Evolutionary conservation across 2,113 vertebrate genomes (phyloP), one percentile per base, ranked within the genome.

Genomic region (Hucho hucho): DNA sequence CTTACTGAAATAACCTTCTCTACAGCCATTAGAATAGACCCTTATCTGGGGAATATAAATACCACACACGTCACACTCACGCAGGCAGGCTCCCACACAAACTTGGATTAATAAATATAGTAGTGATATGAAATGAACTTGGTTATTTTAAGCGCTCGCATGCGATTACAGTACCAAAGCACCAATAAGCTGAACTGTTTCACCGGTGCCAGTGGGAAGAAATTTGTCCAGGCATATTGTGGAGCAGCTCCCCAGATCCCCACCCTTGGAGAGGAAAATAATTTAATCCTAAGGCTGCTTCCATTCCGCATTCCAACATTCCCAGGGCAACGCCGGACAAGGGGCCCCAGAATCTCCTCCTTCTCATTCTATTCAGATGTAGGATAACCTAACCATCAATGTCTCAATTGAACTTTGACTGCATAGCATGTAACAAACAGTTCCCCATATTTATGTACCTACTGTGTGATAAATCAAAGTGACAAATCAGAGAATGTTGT

Each of bases 281-380:
- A 81, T 65, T 73, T 87, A 88, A 90, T 89, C 87, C 77, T 75
- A 78, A 84, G 37, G 37, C 37, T 43, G 9, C 37, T 43, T 53
- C 79, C 78, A 81, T 83, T 89, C 83, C 84, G 78, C 88, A 92
- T 91, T 91, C 89, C 87, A 87, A 71, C 79, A 77, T 85, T 84
- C 87, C 83, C 85, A 69, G 58, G 84, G 87, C 78, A 90, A 88
- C 86, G 85, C 69, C 65, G 81, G 71, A 85, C 80, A 81, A 81
- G 84, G 83, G 85, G 83, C 83, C 89, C 87, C 74, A 75, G 87
- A 88, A 90, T 89, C 81, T 81, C 26, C 2, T 18, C 49, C 49
- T 53, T 4, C 81, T 89, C 84, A 88, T 89, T 92, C 71, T 82
- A 86, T 85, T 89, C 86, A 90, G 86, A 90, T 86, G 87, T 79